Evolutionary conservation across 2,113 vertebrate species (phyloP).

Genomic region (Hyperoodon ampullatus): DNA sequence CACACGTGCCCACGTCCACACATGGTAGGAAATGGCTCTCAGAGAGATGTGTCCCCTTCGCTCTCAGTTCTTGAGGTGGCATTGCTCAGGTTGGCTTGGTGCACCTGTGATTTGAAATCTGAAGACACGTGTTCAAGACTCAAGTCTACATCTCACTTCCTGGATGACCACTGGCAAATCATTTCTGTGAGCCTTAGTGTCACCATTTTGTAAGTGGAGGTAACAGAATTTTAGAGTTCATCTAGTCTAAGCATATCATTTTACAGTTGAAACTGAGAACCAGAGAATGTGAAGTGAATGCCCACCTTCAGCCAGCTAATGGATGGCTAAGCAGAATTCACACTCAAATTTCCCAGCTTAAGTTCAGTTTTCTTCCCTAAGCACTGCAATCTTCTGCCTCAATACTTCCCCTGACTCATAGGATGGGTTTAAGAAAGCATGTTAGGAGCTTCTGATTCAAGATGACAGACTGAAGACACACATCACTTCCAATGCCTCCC

Average conservation of each 20-base stretch:
- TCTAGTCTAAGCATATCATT: neutral
- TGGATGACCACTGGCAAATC: neutral
- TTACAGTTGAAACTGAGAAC: neutral
- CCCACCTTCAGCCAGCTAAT: neutral
- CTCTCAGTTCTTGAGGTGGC: neutral
- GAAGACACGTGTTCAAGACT: neutral
- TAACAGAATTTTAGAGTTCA: neutral
- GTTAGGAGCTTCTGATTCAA: neutral
- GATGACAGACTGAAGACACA: neutral
- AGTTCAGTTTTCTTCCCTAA: neutral
- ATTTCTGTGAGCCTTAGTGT: neutral
- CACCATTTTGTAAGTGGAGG: neutral
- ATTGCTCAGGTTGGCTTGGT: neutral
- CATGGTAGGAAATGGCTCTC: neutral
- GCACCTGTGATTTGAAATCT: neutral
- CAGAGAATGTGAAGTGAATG: neutral
- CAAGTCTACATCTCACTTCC: neutral
- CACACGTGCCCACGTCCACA: fast-evolving
- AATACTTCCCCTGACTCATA: neutral
- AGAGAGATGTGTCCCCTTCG: fast-evolving
- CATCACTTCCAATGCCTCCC: neutral
- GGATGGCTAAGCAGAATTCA: neutral
- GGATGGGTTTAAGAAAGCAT: neutral
- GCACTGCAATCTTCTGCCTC: neutral
- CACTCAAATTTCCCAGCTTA: neutral